Evolutionary conservation across 1,140 invertebrate genomes (phyloP).

Genomic region (Globodera rostochiensis): DNA sequence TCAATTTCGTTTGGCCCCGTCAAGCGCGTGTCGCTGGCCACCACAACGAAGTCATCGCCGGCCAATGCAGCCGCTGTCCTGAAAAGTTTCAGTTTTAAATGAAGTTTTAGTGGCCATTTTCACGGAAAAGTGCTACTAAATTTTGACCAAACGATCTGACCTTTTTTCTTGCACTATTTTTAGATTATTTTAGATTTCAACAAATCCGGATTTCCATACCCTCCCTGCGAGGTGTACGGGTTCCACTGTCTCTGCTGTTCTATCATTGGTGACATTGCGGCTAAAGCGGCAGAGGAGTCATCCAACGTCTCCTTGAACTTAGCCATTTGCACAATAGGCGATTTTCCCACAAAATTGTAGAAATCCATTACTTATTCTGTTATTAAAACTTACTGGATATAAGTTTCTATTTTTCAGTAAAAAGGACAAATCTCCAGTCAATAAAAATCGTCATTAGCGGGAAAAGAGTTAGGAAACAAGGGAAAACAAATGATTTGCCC

Average conservation of each 20-base stretch:
- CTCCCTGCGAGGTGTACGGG: constrained; percentile 58
- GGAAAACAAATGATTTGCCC: too few species aligned
- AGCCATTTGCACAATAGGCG: constrained; percentile 31
- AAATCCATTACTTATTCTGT: not conserved
- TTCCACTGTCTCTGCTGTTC: constrained; percentile 56
- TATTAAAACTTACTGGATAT: too few species aligned
- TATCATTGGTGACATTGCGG: constrained; percentile 35
- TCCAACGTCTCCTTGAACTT: constrained; percentile 45
- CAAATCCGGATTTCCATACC: constrained; percentile 36
- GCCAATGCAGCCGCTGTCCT: constrained; percentile 77
- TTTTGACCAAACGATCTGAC: too few species aligned
- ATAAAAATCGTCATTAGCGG: too few species aligned
- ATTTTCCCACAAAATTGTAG: constrained; percentile 10
- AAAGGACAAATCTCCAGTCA: too few species aligned
- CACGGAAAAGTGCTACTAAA: too few species aligned
- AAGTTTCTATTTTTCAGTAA: too few species aligned
- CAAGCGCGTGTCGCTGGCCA: constrained; percentile 89
- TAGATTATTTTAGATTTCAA: too few species aligned
- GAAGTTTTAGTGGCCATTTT: too few species aligned
- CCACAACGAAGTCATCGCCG: constrained; percentile 83
- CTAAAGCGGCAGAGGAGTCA: constrained; percentile 45
- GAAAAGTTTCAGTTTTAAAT: constrained; percentile 31
- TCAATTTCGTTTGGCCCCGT: constrained; percentile 76
- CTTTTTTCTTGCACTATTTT: too few species aligned
- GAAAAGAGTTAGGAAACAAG: too few species aligned